Base-by-base conservation (phyloP, 2,113 vertebrate genomes). In the Dasyurus viverrinus region DNA sequence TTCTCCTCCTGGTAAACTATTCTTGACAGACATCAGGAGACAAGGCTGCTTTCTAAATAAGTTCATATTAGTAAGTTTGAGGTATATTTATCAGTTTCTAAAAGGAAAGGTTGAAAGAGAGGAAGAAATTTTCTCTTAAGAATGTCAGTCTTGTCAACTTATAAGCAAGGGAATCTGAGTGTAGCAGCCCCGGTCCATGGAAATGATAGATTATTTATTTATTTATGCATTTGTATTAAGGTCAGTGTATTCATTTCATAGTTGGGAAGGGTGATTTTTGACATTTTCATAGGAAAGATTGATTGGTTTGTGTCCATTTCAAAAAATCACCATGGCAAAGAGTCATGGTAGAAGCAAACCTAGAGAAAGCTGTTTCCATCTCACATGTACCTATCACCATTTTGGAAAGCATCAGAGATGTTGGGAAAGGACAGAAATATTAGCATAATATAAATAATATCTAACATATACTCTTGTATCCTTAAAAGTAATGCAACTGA, bases 241-340 rank as follows among this genome's bases (percentile, higher is more conserved):
- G 98, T 98, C 98, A 98, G 96, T 97, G 96, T 97, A 97, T 98
- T 98, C 95, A 97, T 97, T 98, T 97, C 97, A 98, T 97, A 98
- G 97, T 96, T 95, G 98, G 98, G 92, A 97, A 97, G 95, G 93
- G 95, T 97, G 95, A 97, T 97, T 98, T 98, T 96, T 98, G 98
- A 98, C 97, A 97, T 98, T 98, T 98, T 98, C 97, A 97, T 96
- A 96, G 96, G 93, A 93, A 92, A 95, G 96, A 97, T 98, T 98
- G 98, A 98, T 98, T 97, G 96, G 96, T 98, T 96, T 97, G 94
- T 97, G 96, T 98, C 97, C 96, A 97, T 98, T 98, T 97, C 94
- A 93, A 92, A 97, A 94, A 96, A 90, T 97, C 94, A 94, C 94
- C 95, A 94, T 97, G 96, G 97, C 96, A 96, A 98, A 91, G 97